These are phyloP conservation scores for Sebastes reedi DNA, from an alignment of 2,797 vertebrate genomes.

Conservation along the genomic window DNA sequence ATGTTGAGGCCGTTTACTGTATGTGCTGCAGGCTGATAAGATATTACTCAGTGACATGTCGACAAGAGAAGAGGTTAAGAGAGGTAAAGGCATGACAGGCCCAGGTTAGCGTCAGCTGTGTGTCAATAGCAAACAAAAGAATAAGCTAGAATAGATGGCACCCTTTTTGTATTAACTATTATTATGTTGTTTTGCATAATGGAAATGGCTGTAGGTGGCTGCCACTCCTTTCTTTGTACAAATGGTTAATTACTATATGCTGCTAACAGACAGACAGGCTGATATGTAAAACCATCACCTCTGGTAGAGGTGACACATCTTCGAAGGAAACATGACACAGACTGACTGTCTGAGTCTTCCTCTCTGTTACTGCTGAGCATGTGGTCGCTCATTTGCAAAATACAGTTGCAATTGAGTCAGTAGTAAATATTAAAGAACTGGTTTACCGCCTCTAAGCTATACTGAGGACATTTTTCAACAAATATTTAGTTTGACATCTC, in stretches of 20 bases:
- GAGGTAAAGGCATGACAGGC: not conserved
- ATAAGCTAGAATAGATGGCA: not conserved
- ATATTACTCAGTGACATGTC: not conserved
- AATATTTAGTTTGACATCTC: not conserved
- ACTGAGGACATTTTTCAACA: not conserved
- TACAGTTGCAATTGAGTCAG: not conserved
- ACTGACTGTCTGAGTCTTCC: not conserved
- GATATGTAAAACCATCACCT: not conserved
- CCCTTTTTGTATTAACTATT: not conserved
- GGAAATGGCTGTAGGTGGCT: not conserved
- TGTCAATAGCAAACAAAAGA: not conserved
- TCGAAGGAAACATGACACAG: not conserved
- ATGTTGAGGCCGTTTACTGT: slow-evolving; percentile 11
- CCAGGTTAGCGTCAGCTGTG: not conserved
- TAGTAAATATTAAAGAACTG: not conserved
- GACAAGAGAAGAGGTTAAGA: not conserved
- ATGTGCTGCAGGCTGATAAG: slow-evolving; percentile 42
- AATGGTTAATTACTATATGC: not conserved
- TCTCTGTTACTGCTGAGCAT: not conserved
- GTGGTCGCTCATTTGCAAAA: not conserved
- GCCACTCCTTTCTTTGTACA: not conserved
- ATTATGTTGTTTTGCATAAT: not conserved
- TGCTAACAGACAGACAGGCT: not conserved
- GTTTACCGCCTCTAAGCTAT: not conserved
- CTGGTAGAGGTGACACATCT: not conserved